Evolutionary conservation across 2,888 invertebrate genomes (phyloP).

Genomic region (Crossocerus cetratus): DNA sequence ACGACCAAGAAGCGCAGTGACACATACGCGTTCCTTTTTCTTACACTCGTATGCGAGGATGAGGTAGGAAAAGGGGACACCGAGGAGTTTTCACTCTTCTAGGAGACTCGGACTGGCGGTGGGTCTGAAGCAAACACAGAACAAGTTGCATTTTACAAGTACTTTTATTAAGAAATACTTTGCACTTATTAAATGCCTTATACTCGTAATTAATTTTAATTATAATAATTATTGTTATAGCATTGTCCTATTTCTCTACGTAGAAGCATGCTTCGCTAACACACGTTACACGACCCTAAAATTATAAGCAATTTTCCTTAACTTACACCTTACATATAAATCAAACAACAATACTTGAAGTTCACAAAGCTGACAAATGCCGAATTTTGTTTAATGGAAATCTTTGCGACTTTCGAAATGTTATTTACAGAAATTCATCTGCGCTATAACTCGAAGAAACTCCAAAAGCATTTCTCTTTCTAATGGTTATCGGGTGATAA

Average conservation of each 20-base stretch:
- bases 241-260: constrained; percentile 75
- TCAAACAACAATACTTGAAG: constrained; percentile 70
- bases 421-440: constrained; percentile 38
- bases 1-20: neutral
- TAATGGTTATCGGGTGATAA: constrained; percentile 9
- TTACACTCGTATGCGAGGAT: neutral
- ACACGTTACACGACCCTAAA: constrained; percentile 76
- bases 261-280: constrained; percentile 77
- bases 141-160: constrained; percentile 68
- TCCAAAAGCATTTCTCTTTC: constrained; percentile 10
- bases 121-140: neutral
- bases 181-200: constrained; percentile 77
- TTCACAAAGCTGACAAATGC: constrained; percentile 53
- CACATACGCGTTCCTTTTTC: constrained; percentile 9
- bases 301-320: constrained; percentile 75
- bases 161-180: constrained; percentile 78
- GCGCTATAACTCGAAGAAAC: constrained; percentile 32
- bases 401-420: constrained; percentile 40
- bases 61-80: neutral
- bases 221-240: constrained; percentile 77
- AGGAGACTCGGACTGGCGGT: neutral
- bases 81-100: neutral
- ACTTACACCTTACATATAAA: constrained; percentile 70
- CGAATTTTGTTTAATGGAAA: constrained; percentile 42
- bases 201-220: constrained; percentile 74